Evolutionary conservation across 2,113 vertebrate species (phyloP), one percentile per base, ranked within the genome.

Genomic region (Bufo gargarizans): DNA sequence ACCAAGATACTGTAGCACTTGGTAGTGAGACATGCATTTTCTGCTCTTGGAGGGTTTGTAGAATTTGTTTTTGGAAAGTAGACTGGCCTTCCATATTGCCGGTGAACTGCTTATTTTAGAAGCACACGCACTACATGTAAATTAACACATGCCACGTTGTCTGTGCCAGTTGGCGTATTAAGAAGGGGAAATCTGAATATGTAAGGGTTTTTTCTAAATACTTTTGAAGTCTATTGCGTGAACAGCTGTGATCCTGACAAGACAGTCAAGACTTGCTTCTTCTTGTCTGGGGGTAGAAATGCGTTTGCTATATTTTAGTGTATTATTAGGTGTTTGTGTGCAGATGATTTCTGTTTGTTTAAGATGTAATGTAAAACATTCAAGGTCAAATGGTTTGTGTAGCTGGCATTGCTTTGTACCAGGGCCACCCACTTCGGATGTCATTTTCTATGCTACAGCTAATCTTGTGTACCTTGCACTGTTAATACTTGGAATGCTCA

Each of bases 41-140:
- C 43, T 61, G 56, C 22, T 59, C 58, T 63, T 63, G 61, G 45
- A 84, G 12, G 8, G 47, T 55, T 83, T 83, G 17, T 49, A 83
- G n/a, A 16, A 63, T 58, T 49, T 83, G 8, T 55, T 80, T 47
- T 84, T 84, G 49, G 45, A 56, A 65, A 47, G 45, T 76, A 91
- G 89, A 49, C 16, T 49, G 3, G 0, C 74, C 88, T 63, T 92
- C 91, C 76, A 88, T 89, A 72, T 82, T 91, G 92, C 71, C 89
- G 69, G 20, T 59, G 88, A 91, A 89, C 80, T 83, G 6, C 82
- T 87, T 85, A 77, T 91, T 76, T 91, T 89, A 89, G 89, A 91
- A 91, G 88, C 90, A 88, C 84, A 49, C 86, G 78, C 71, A 89
- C 6, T 49, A 91, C 89, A 90, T 91, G 90, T 91, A 92, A 90